Evolutionary conservation across 2,888 invertebrate species (phyloP).

Genomic region (Muscina levida): DNA sequence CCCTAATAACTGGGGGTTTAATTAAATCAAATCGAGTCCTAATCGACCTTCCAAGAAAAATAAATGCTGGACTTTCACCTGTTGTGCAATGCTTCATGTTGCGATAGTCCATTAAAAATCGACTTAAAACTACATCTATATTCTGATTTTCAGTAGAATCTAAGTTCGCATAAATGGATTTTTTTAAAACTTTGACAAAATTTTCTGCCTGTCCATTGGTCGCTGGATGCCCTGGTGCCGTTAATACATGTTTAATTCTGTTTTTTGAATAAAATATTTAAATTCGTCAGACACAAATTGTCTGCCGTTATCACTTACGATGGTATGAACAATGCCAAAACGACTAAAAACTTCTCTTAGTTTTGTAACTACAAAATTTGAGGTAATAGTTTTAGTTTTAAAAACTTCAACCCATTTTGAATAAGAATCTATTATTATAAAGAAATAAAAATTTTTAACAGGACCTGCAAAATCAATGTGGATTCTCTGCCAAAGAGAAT

Average conservation of each 20-base stretch:
- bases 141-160: constrained; percentile 9
- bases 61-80: constrained; percentile 56
- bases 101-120: constrained; percentile 15
- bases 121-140: constrained; percentile 13
- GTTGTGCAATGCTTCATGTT: constrained; percentile 56
- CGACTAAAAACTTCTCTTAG: constrained; percentile 49
- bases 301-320: constrained; percentile 48
- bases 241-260: too few relatives aligned
- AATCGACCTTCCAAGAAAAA: constrained; percentile 32
- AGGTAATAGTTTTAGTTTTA: constrained; percentile 61
- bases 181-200: constrained; percentile 69
- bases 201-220: too few relatives aligned
- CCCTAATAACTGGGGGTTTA: constrained; percentile 19
- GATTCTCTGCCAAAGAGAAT: constrained; percentile 52
- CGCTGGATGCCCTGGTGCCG: too few relatives aligned
- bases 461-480: constrained; percentile 64
- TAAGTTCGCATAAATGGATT: constrained; percentile 54
- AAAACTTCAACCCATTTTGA: constrained; percentile 65
- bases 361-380: constrained; percentile 53
- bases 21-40: constrained; percentile 30
- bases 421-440: constrained; percentile 59
- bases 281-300: constrained; percentile 50
- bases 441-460: constrained; percentile 50
- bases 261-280: constrained; percentile 58
- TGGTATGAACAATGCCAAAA: constrained; percentile 39